These are phyloP conservation scores for Amazona vittata DNA, from an alignment of 2,113 vertebrate genomes.

Conservation along the genomic window DNA sequence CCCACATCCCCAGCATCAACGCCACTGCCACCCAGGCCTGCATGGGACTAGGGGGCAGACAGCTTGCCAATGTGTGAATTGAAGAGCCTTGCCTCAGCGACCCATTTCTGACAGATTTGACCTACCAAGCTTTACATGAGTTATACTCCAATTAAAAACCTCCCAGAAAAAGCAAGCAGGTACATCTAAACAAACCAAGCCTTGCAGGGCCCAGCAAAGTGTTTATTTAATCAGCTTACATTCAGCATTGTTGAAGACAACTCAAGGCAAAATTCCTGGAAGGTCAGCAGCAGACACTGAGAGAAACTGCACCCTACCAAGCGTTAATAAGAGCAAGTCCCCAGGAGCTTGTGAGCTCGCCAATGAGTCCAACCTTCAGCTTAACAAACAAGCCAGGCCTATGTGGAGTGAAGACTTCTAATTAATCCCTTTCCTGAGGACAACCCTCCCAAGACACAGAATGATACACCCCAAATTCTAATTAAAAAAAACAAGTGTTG, in stretches of 20 bases:
- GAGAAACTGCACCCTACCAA: not conserved
- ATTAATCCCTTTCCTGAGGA: not conserved
- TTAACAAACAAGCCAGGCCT: not conserved
- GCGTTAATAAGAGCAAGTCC: not conserved
- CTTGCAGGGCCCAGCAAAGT: not conserved
- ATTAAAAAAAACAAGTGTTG: not conserved
- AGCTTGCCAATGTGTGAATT: not conserved
- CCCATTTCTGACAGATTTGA: not conserved
- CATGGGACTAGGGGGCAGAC: fast-evolving
- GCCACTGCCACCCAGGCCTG: not conserved
- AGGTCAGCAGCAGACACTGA: not conserved
- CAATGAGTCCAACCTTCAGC: not conserved
- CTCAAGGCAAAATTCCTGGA: not conserved
- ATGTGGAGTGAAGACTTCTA: not conserved
- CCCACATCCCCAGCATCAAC: not conserved
- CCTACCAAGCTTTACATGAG: not conserved
- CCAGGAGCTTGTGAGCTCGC: not conserved
- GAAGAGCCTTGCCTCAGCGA: not conserved
- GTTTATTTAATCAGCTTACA: not conserved
- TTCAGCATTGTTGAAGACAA: not conserved
- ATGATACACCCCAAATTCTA: not conserved
- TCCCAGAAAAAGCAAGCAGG: not conserved
- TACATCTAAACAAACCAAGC: not conserved
- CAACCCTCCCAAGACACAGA: not conserved
- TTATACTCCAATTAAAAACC: not conserved